phyloP scores from a whole-genome alignment of 2,888 invertebrate species.

The Torymus texanus region DNA sequence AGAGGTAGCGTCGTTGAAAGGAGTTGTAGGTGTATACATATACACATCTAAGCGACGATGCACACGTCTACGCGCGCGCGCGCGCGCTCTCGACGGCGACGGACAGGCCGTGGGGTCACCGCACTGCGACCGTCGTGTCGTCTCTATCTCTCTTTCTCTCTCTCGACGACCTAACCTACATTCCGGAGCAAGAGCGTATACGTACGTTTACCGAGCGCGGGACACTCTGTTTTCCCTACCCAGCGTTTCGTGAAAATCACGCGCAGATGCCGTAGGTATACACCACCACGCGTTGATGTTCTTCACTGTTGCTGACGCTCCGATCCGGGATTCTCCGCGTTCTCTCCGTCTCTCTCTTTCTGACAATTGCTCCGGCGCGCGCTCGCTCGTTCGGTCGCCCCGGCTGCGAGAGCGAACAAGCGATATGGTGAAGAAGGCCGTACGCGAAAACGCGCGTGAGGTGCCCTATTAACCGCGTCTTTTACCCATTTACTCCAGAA shows the following conservation, averaged over 20 bases:
- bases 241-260: too few species aligned
- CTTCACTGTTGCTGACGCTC: too few species aligned
- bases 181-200: slow-evolving; percentile 60
- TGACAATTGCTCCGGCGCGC: slow-evolving; percentile 1
- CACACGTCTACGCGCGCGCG: background rate
- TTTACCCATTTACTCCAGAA: background rate
- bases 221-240: too few species aligned
- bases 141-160: background rate
- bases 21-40: too few species aligned
- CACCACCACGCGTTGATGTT: too few species aligned
- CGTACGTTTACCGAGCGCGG: too few species aligned
- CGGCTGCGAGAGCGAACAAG: background rate
- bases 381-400: slow-evolving; percentile 17
- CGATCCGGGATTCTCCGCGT: background rate
- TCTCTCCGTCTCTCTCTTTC: background rate
- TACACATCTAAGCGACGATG: too few species aligned
- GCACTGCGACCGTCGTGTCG: slow-evolving; percentile 63
- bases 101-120: slow-evolving; percentile 61
- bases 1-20: too few species aligned
- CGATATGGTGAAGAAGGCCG: too few species aligned
- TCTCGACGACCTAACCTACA: slow-evolving; percentile 70
- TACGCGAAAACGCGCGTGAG: slow-evolving; percentile 11
- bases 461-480: background rate
- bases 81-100: slow-evolving; percentile 26
- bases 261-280: too few species aligned